Percentiles rank a stretch among this genome's conserved stretches.
Conservation (phyloP, 2,888 invertebrate species). For the Gryllus longicercus region DNA sequence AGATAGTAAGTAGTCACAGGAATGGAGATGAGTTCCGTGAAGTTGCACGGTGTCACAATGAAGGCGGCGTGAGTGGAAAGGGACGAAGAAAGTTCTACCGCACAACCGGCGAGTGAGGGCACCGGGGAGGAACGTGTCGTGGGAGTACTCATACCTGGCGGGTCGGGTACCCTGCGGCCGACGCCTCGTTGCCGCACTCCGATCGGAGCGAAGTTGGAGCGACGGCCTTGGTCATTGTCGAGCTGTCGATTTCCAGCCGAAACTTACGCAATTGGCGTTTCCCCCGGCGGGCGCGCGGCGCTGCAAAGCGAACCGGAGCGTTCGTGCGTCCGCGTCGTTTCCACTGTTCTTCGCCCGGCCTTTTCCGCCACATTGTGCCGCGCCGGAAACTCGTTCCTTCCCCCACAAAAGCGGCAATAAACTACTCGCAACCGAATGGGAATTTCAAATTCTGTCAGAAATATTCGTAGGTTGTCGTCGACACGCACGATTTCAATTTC, state of each 20-base stretch:
- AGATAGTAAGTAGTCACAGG: too few species aligned
- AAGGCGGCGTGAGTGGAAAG: too few species aligned
- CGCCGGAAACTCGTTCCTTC: constrained; percentile 5
- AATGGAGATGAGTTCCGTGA: too few species aligned
- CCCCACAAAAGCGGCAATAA: neutral
- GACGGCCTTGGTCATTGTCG: neutral
- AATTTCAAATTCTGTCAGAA: neutral
- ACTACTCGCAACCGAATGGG: neutral
- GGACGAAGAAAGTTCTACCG: too few species aligned
- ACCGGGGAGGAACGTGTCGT: neutral
- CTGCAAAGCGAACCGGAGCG: too few species aligned
- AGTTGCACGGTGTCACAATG: too few species aligned
- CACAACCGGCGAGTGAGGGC: too few species aligned
- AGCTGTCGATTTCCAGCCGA: neutral
- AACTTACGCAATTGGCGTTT: neutral
- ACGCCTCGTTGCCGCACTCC: neutral
- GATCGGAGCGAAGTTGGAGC: neutral
- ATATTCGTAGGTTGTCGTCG: neutral
- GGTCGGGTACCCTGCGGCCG: too few species aligned
- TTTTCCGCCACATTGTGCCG: neutral
- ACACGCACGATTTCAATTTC: constrained; percentile 17
- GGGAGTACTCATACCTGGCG: too few species aligned
- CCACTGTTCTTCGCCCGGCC: neutral
- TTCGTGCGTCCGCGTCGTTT: neutral
- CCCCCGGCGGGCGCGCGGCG: neutral